Conservation (phyloP, 2,888 invertebrate species). For the Chelonus formosanus region DNA sequence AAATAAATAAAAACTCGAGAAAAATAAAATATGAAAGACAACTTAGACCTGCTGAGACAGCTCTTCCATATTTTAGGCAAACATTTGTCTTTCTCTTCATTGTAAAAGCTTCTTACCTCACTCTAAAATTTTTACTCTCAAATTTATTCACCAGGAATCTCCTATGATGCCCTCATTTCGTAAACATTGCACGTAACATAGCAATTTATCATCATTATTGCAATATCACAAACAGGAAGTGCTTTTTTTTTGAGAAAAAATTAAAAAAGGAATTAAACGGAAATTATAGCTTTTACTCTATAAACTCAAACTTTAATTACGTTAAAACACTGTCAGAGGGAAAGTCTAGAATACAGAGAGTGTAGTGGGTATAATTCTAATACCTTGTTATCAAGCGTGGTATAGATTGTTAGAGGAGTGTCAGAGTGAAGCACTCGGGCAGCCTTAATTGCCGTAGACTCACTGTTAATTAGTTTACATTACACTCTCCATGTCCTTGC, state of each 20-base stretch:
- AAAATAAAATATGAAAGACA: slow-evolving; percentile 27
- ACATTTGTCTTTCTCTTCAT: slow-evolving; percentile 12
- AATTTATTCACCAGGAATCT: slow-evolving; percentile 30
- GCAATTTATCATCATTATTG: slow-evolving; percentile 1
- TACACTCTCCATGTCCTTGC: slow-evolving; percentile 58
- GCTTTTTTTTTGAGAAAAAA: not conserved
- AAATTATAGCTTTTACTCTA: slow-evolving; percentile 6
- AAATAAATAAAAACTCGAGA: slow-evolving; percentile 10
- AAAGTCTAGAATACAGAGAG: slow-evolving; percentile 5
- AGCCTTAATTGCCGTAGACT: slow-evolving; percentile 63
- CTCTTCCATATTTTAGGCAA: slow-evolving; percentile 20
- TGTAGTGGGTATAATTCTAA: slow-evolving; percentile 35
- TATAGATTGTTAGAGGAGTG: slow-evolving; percentile 53
- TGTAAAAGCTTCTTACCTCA: slow-evolving; percentile 28
- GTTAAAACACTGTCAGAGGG: slow-evolving; percentile 25
- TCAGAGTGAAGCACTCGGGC: slow-evolving; percentile 60
- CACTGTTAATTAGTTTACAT: slow-evolving; percentile 64
- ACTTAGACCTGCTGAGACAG: slow-evolving; percentile 27
- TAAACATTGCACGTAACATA: slow-evolving; percentile 11
- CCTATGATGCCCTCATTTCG: slow-evolving; percentile 6
- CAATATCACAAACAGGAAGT: slow-evolving; percentile 3
- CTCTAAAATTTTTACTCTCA: slow-evolving; percentile 25
- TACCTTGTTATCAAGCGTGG: slow-evolving; percentile 43
- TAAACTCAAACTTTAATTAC: slow-evolving; percentile 23
- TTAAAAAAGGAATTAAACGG: not conserved